phyloP scores from a whole-genome alignment of 1,140 invertebrate genomes.

The Pogonomyrmex barbatus region DNA sequence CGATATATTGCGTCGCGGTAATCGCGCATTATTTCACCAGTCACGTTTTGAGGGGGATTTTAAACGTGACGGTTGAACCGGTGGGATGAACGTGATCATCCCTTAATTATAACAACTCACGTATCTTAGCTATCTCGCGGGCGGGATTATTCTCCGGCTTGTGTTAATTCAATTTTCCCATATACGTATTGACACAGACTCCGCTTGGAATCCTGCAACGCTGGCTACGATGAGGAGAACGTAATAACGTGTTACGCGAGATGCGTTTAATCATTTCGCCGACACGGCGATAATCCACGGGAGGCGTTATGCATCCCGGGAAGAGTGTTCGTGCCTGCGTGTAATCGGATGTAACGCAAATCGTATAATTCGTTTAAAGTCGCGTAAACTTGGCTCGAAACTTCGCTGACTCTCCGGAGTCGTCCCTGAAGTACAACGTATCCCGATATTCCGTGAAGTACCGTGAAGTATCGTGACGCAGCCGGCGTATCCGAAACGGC shows the following conservation, averaged over 20 bases:
- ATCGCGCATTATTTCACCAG: conserved; percentile 68
- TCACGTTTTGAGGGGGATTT: conserved; percentile 61
- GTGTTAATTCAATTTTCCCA: conserved; percentile 55
- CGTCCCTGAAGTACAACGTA: conserved; percentile 3
- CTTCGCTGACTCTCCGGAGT: neutral
- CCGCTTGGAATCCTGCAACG: neutral
- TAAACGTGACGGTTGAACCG: conserved; percentile 60
- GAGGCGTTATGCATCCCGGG: neutral
- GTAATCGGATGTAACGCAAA: conserved; percentile 48
- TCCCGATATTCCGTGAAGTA: neutral
- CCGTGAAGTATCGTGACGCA: neutral
- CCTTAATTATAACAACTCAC: conserved; percentile 66
- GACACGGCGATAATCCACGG: conserved; percentile 12
- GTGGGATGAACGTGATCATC: conserved; percentile 68
- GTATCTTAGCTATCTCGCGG: conserved; percentile 49
- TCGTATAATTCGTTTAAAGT: conserved; percentile 48
- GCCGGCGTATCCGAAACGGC: neutral
- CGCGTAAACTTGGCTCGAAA: conserved; percentile 1
- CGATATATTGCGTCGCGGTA: conserved; percentile 46
- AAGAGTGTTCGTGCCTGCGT: conserved; percentile 13
- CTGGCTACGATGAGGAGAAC: neutral
- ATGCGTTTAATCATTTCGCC: conserved; percentile 44
- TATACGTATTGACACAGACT: conserved; percentile 29
- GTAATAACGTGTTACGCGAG: conserved; percentile 39
- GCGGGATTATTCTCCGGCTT: conserved; percentile 54